Evolutionary conservation across 2,797 vertebrate genomes (phyloP), one percentile per base, ranked within the genome.

Genomic region (Distichodus sexfasciatus): DNA sequence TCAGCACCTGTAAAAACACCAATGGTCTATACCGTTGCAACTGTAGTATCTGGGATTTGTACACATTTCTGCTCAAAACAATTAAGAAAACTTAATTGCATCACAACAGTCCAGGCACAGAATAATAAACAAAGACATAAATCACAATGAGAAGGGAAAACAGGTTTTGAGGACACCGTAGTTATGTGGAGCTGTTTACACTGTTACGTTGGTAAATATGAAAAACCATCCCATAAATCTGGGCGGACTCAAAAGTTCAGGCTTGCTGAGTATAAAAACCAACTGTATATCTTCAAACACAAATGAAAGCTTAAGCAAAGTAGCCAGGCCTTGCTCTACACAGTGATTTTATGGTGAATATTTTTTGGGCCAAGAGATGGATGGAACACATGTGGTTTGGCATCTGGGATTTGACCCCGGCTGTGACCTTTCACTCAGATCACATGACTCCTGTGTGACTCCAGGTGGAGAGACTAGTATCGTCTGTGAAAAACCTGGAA

Each of bases 1-100:
- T 51, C 19, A 58, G 57, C 70, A 76, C 46, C 73, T 71, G 70
- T 44, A 71, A 54, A 26, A 76, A 71, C 57, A 73, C 33, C 23
- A 73, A 41, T 53, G 17, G 33, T 31, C 44, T 62, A 21, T 17
- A 10, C 4, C 43, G 47, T 44, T 61, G 69, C 31, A 40, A 11
- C 28, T 43, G 21, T 2, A 43, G 11, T 35, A 55, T 19, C 19
- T 1, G 5, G 7, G 24, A 54, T 6, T 0, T 12, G 5, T 19
- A 36, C 11, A 36, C 19, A 21, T 5, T 50, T 50, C 23, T 28
- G 47, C 12, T 5, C 12, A 4, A 26, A 24, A 21, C 10, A 26
- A 5, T 31, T 5, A 36, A 35, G 11, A 23, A n/a, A 36, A 15
- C 8, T 6, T 6, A 64, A n/a, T 14, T 28, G 4, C 14, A 29